Evolutionary conservation across 2,797 vertebrate species (phyloP), one percentile per base, ranked within the genome.

Genomic region (Channa striata): DNA sequence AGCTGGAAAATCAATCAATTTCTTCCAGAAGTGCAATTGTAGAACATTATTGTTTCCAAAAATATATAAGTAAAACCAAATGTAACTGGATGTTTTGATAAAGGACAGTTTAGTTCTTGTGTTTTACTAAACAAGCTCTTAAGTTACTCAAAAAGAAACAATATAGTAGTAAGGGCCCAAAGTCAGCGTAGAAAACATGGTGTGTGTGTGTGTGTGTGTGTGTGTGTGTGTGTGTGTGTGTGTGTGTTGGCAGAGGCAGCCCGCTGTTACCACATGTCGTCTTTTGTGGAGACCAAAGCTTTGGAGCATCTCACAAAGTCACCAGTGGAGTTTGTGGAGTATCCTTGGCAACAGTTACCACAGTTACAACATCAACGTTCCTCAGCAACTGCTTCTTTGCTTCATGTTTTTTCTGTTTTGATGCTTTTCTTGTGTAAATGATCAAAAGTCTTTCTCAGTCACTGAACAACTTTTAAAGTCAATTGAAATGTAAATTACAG

Each of bases 271-370:
- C 95, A 98, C 92, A 99, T 99, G 98, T 99, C 98, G 61, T 99
- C 98, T 59, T 99, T 98, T 57, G 97, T 99, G 94, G 98, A 99
- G 95, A 99, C 98, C 80, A 99, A 99, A 94, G 98, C 97, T 43
- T 93, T 99, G 49, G 97, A 99, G 90, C 98, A 97, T 39, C 96
- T 99, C 74, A 99, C 97, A 0, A 99, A 99, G 92, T 96, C 96
- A 80, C 98, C 98, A 0, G 98, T 99, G 92, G 98, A 99, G 93
- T 99, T 99, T 89, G 97, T 99, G 8, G 98, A 99, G 98, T 96
- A 99, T 99, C 98, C 96, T 97, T 97, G 80, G 63, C 84, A 82
- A 89, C 82, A 6, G 69, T 79, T 78, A 25, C 80, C 49, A 9
- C 51, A 62, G 86, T 60, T 43, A 69, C 75, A 44, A n/a, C 19